phyloP scores from a whole-genome alignment of 1,140 invertebrate species.

The Achroia grisella region DNA sequence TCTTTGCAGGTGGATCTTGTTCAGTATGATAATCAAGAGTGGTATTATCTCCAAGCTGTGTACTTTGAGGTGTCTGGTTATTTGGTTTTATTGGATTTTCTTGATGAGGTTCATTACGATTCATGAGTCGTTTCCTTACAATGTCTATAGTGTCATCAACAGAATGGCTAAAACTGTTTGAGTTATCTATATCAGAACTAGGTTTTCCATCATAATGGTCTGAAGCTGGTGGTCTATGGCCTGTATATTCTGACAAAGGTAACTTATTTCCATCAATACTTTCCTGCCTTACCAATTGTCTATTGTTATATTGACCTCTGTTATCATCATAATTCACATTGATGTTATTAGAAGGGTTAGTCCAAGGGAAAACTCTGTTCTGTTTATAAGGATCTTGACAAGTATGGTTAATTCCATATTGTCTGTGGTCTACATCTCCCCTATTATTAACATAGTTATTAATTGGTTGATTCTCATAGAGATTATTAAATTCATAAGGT shows the following conservation, averaged over 20 bases:
- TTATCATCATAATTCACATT: conserved; percentile 24
- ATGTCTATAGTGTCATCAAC: conserved; percentile 64
- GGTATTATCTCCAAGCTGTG: conserved; percentile 7
- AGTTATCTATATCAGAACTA: conserved; percentile 38
- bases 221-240: conserved; percentile 58
- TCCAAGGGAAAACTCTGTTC: conserved; percentile 25
- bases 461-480: conserved; percentile 20
- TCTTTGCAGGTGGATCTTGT: conserved; percentile 33
- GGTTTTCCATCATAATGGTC: conserved; percentile 56
- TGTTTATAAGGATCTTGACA: conserved; percentile 6
- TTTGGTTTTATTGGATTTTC: conserved; percentile 12
- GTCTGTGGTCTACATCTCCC: conserved; percentile 52
- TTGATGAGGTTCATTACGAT: conserved; percentile 33
- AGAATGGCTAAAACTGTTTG: conserved; percentile 49
- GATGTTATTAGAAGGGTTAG: conserved; percentile 13
- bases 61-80: conserved; percentile 13
- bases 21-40: conserved; percentile 11
- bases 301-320: conserved; percentile 16
- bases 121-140: conserved; percentile 45
- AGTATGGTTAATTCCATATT: conserved; percentile 7
- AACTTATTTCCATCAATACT: conserved; percentile 15
- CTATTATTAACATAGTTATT: conserved; percentile 38
- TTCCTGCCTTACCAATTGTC: conserved; percentile 15
- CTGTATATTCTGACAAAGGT: conserved; percentile 31
- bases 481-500: conserved; percentile 18